phyloP scores from a whole-genome alignment of 1,140 invertebrate species.

The Dendrolimus kikuchii region DNA sequence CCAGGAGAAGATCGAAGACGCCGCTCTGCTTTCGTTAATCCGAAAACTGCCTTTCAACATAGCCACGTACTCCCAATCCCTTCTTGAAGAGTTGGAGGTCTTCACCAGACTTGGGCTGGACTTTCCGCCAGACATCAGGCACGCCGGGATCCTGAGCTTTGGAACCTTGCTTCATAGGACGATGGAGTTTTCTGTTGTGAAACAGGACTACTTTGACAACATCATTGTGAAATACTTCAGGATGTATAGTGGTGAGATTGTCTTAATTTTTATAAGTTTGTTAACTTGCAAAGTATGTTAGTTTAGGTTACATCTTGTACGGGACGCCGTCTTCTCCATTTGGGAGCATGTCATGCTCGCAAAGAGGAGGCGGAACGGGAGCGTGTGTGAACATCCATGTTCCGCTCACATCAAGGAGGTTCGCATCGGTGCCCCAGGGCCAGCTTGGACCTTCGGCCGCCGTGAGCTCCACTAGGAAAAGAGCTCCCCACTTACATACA shows the following conservation, averaged over 20 bases:
- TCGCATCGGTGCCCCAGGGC: too few species aligned
- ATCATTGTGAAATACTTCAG: slow-evolving; percentile 80
- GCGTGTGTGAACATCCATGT: too few species aligned
- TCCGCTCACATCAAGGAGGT: too few species aligned
- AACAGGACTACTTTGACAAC: slow-evolving; percentile 78
- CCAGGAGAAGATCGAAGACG: slow-evolving; percentile 54
- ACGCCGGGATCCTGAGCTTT: slow-evolving; percentile 79
- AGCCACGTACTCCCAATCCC: slow-evolving; percentile 53
- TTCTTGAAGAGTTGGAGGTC: slow-evolving; percentile 53
- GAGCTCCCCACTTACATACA: background rate
- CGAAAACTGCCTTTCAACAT: slow-evolving; percentile 62
- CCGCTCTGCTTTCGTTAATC: slow-evolving; percentile 44
- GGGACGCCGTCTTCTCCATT: too few species aligned
- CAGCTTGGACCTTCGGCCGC: too few species aligned
- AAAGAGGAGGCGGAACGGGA: background rate
- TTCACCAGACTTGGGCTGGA: slow-evolving; percentile 51
- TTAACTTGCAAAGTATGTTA: background rate
- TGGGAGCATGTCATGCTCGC: too few species aligned
- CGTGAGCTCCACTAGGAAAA: background rate
- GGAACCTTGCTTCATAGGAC: slow-evolving; percentile 80
- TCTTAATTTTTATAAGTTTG: background rate
- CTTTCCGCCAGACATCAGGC: slow-evolving; percentile 72
- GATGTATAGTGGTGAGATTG: slow-evolving; percentile 69
- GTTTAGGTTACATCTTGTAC: background rate
- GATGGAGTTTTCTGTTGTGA: slow-evolving; percentile 69